Evolutionary conservation across 2,888 invertebrate species (phyloP), one percentile per base, ranked within the genome.

Genomic region (Drosophila austrosaltans): DNA sequence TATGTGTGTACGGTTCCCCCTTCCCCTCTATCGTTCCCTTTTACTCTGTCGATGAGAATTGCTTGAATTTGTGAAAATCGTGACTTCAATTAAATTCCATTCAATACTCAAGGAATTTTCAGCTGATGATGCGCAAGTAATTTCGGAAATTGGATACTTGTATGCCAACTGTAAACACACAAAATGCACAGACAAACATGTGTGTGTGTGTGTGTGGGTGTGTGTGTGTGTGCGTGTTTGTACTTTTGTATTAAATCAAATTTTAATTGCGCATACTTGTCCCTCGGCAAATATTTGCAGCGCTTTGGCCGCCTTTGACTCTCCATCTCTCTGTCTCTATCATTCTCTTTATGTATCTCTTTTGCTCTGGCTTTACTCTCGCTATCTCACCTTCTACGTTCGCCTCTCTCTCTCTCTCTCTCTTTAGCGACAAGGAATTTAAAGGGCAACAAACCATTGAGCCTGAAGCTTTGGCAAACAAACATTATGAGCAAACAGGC

Each of bases 51-150:
- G 57, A 53, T 75, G 72, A 62, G 75, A 81, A 83, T 81, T 88
- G 77, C 84, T 83, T 86, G 89, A 88, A 88, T 89, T 78, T 82
- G 79, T 78, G 80, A 67, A 84, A 89, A 90, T 89, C 91, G 90
- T 91, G 91, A 91, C 90, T 92, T 90, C 92, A 92, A 92, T 92
- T 92, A 92, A 92, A 92, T 92, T 92, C 92, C 91, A 89, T 91
- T 91, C 90, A 91, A 92, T 91, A 91, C 90, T 82, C 78, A 82
- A 82, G 89, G 86, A 90, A 91, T 91, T 90, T 82, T 86, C 89
- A 77, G 66, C 84, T 81, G 84, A 85, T 85, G 89, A 87, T 78
- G 84, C 80, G 89, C 82, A 91, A 90, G 87, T 88, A 90, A 91
- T 91, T 91, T 85, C 80, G 81, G 91, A 88, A 90, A 91, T 90